A percentile compares a stretch with the other conserved stretches of the same genome.
Evolutionary conservation across 1,140 invertebrate species (phyloP).

Genomic region (Drosophila littoralis): DNA sequence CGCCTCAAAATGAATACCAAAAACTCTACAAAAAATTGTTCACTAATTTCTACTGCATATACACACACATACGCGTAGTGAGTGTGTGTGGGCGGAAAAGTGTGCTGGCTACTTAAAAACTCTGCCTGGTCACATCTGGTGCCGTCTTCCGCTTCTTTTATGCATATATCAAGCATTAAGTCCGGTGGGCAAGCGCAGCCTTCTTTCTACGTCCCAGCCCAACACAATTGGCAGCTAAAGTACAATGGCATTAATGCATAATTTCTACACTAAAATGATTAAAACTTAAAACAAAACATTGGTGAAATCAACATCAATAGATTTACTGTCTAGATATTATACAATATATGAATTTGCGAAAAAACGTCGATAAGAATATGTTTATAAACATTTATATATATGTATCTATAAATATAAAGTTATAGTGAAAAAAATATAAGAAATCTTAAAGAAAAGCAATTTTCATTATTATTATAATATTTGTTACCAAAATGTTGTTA

Average conservation of each 20-base stretch:
- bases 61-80: too few species aligned
- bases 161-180: background rate
- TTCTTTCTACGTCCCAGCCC: conserved; percentile 8
- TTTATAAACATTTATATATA: too few species aligned
- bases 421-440: too few species aligned
- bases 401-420: too few species aligned
- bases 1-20: conserved; percentile 57
- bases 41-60: conserved; percentile 64
- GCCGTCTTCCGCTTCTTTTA: conserved; percentile 48
- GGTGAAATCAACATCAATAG: background rate
- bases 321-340: too few species aligned
- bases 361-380: too few species aligned
- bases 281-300: background rate
- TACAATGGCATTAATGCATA: conserved; percentile 4
- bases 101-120: conserved; percentile 62
- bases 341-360: too few species aligned
- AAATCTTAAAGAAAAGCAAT: too few species aligned
- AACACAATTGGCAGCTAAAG: conserved; percentile 28
- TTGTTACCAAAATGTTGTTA: too few species aligned
- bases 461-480: too few species aligned
- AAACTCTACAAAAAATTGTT: conserved; percentile 47
- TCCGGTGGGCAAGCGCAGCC: conserved; percentile 21
- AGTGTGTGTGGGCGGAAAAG: conserved; percentile 10
- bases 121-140: conserved; percentile 69
- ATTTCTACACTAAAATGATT: background rate